Evolutionary conservation across 92 coral and sea anemone genomes (phyloP).

Genomic region (Ricordea florida): DNA sequence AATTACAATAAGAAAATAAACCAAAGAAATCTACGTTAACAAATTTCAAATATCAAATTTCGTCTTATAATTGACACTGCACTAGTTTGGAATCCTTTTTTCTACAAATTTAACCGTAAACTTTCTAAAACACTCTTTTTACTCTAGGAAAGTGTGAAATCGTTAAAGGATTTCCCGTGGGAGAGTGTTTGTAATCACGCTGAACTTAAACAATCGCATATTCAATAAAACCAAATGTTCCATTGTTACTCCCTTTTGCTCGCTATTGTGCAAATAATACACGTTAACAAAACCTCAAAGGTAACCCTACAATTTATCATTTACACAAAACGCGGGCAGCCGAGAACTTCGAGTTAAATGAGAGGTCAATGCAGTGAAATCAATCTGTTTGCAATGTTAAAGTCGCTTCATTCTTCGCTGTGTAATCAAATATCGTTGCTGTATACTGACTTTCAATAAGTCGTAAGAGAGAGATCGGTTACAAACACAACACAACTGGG

Average conservation of each 20-base stretch:
- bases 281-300: background rate
- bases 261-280: conserved; percentile 4
- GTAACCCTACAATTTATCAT: conserved; percentile 28
- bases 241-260: conserved; percentile 33
- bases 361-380: background rate
- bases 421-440: background rate
- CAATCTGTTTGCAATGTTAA: background rate
- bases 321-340: conserved; percentile 1
- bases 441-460: background rate
- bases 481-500: background rate
- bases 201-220: conserved; percentile 12
- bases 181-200: conserved; percentile 6
- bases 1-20: too few relatives aligned
- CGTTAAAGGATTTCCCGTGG: conserved; percentile 51
- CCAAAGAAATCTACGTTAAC: background rate
- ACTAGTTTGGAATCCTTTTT: background rate
- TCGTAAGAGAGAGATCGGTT: background rate
- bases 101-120: background rate
- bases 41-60: too few relatives aligned
- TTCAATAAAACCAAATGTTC: conserved; percentile 49
- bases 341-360: background rate
- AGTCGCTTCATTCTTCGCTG: background rate
- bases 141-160: background rate
- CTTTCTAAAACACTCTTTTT: background rate
- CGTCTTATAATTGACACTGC: too few relatives aligned